Evolutionary conservation across 2,113 vertebrate species (phyloP), one percentile per base, ranked within the genome.

Genomic region (Tachysurus vachellii): DNA sequence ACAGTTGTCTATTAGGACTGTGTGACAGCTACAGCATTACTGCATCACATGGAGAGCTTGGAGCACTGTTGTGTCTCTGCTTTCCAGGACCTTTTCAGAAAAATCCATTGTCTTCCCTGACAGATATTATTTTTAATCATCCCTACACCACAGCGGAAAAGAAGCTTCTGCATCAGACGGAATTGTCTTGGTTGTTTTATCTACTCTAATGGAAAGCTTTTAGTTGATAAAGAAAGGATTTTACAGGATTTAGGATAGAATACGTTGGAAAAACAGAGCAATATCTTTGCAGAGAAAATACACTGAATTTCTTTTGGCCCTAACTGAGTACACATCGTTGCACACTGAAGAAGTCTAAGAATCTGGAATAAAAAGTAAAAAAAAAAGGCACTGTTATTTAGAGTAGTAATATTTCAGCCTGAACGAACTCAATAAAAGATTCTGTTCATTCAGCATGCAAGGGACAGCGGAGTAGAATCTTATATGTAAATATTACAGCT

Each of bases 161-260:
- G 4, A 16, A 85, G 61, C 68, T 88, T 70, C 85, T 47, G 44
- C 31, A 87, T 54, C 66, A 21, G 68, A 31, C 79, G 64, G 75
- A 88, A 76, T 80, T 73, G 59, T 44, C 73, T 85, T 82, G 23
- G 80, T n/a, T 76, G 73, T 42, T 86, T 85, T 86, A 85, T 88
- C 87, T 85, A 84, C 57, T 57, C 85, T 88, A 90, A 91, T 90
- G 88, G 87, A 89, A 91, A 90, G 88, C 86, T 90, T 92, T 91
- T 89, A 90, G 88, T 88, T 73, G 84, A 91, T 89, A 82, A 88
- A 87, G 59, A 53, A 75, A 73, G 28, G 71, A 86, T 88, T 86
- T 77, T 85, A 80, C 42, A 16, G 36, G 76, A 87, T 87, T 87
- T 83, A 87, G 80, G 56, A 14, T 89, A 75, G 85, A 75, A 85